phyloP scores from a whole-genome alignment of 2,888 invertebrate genomes.

The Syritta pipiens region DNA sequence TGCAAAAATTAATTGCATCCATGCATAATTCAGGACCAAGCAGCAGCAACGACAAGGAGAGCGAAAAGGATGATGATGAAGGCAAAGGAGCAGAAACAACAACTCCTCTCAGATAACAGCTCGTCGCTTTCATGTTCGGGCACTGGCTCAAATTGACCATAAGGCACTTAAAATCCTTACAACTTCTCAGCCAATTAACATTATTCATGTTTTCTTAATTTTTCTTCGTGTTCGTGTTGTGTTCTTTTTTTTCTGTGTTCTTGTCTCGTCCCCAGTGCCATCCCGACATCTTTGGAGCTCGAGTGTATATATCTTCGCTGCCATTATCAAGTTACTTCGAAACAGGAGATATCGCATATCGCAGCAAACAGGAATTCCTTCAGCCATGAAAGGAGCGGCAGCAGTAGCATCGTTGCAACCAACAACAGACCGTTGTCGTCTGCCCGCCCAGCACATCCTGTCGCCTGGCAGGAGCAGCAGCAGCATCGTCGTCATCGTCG shows the following conservation, averaged over 20 bases:
- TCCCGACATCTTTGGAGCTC: conserved; percentile 1
- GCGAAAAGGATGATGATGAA: neutral
- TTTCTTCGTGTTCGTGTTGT: conserved; percentile 20
- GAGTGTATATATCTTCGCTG: conserved; percentile 24
- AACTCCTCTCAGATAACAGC: conserved; percentile 30
- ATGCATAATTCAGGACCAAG: conserved; percentile 58
- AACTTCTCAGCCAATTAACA: conserved; percentile 69
- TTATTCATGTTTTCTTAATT: conserved; percentile 63
- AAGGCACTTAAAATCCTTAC: conserved; percentile 62
- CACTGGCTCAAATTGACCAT: conserved; percentile 62
- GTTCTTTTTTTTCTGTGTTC: conserved; percentile 1
- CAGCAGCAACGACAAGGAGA: too few relatives aligned
- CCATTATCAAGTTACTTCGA: conserved; percentile 63
- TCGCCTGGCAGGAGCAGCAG: conserved; percentile 7
- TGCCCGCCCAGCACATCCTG: neutral
- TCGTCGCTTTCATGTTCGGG: conserved; percentile 32
- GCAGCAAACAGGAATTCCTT: conserved; percentile 48
- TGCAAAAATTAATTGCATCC: conserved; percentile 53
- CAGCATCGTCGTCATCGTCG: conserved; percentile 13
- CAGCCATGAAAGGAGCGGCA: conserved; percentile 40
- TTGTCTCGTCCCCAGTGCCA: neutral
- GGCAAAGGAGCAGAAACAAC: neutral
- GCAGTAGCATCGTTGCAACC: conserved; percentile 26
- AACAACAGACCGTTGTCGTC: neutral
- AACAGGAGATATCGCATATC: conserved; percentile 64